Percentiles rank a stretch among this genome's conserved stretches.
Evolutionary conservation across 2,797 vertebrate species (phyloP).

Genomic region (Spinus pinus): DNA sequence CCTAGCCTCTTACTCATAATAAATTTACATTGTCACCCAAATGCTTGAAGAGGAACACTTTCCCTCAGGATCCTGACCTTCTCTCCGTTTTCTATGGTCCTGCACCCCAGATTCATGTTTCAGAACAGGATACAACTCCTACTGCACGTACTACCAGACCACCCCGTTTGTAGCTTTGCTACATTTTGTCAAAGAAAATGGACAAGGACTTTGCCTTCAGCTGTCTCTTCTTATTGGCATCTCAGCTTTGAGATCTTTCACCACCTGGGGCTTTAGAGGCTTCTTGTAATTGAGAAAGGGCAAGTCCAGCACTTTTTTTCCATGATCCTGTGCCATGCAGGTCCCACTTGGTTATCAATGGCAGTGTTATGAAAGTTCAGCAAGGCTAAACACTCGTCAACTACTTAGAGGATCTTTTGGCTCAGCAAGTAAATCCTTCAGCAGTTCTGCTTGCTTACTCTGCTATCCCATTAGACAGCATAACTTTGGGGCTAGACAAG

Average conservation of each 20-base stretch:
- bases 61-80: not conserved
- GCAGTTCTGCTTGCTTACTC: conserved; percentile 3
- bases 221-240: not conserved
- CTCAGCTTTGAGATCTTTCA: conserved; percentile 28
- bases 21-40: not conserved
- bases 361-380: conserved; percentile 1
- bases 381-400: not conserved
- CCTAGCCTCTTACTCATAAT: not conserved
- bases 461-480: not conserved
- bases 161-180: not conserved
- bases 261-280: not conserved
- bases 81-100: not conserved
- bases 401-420: conserved; percentile 8
- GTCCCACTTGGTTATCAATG: conserved; percentile 21
- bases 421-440: conserved; percentile 39
- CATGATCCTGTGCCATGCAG: not conserved
- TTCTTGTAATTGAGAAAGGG: conserved; percentile 3
- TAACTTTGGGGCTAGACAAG: not conserved
- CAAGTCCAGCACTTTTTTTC: not conserved
- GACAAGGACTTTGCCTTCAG: not conserved
- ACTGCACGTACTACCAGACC: not conserved
- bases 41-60: not conserved
- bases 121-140: not conserved
- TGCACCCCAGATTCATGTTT: not conserved
- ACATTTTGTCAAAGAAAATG: not conserved